phyloP scores from a whole-genome alignment of 2,888 invertebrate genomes.

The Agriopis marginaria region DNA sequence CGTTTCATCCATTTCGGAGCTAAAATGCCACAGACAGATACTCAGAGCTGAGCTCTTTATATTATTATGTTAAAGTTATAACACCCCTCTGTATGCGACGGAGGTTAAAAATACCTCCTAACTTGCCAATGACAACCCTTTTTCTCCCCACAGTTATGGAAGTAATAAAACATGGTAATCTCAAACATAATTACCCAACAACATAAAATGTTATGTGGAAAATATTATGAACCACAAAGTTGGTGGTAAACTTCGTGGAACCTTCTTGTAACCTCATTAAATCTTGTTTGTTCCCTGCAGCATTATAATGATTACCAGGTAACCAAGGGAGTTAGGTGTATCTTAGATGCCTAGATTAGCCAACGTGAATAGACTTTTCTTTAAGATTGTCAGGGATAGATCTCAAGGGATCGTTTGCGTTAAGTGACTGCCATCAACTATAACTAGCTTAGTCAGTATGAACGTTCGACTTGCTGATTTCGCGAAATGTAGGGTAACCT shows the following conservation, averaged over 20 bases:
- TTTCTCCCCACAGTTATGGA: neutral
- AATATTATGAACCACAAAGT: conserved; percentile 16
- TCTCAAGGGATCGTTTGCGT: conserved; percentile 8
- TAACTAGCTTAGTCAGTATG: neutral
- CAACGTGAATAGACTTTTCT: neutral
- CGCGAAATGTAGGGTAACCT: neutral
- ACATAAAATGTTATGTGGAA: conserved; percentile 11
- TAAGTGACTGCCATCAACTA: conserved; percentile 9
- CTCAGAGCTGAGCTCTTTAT: no score
- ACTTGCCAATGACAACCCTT: conserved; percentile 1
- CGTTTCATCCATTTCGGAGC: no score
- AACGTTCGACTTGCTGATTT: neutral
- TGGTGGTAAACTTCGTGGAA: conserved; percentile 13
- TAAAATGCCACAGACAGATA: no score
- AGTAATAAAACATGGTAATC: neutral
- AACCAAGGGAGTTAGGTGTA: conserved; percentile 2
- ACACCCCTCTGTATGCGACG: no score
- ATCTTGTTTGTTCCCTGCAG: conserved; percentile 12
- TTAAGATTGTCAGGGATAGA: neutral
- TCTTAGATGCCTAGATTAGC: neutral
- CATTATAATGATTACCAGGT: conserved; percentile 14
- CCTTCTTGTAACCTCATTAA: conserved; percentile 22
- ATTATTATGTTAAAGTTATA: no score
- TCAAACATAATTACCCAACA: conserved; percentile 14
- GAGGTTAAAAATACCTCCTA: neutral